A percentile compares a stretch with the other conserved stretches of the same genome.
phyloP scores from a whole-genome alignment of 1,140 invertebrate species.

The Diprion similis region DNA sequence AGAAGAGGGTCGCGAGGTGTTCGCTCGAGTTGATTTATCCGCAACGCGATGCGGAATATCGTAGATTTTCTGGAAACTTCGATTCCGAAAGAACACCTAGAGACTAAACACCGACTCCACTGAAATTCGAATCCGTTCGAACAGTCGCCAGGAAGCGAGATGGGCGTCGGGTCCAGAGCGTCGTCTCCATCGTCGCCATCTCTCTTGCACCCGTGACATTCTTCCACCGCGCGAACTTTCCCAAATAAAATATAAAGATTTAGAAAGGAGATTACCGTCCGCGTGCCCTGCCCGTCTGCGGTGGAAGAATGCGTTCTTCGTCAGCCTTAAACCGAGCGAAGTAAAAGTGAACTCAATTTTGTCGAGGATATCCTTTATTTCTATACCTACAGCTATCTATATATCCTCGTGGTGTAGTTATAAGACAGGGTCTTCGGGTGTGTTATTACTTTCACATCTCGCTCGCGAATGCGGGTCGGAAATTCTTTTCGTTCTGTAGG shows the following conservation, averaged over 20 bases:
- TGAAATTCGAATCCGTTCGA: neutral
- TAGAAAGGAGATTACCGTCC: slow-evolving; percentile 45
- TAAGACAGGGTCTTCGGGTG: too few species aligned
- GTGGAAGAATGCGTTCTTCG: slow-evolving; percentile 20
- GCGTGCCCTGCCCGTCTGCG: neutral
- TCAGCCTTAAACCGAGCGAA: slow-evolving; percentile 33
- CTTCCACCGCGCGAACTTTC: slow-evolving; percentile 39
- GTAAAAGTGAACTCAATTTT: slow-evolving; percentile 55
- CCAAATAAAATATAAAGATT: slow-evolving; percentile 48
- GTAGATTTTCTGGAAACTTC: too few species aligned
- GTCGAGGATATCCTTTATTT: slow-evolving; percentile 16
- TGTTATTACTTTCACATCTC: neutral
- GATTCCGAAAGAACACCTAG: too few species aligned
- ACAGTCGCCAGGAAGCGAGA: neutral
- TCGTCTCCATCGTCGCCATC: neutral
- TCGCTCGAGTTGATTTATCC: too few species aligned
- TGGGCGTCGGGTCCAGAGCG: neutral
- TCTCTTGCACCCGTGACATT: neutral
- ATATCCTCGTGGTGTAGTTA: too few species aligned
- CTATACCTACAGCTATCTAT: too few species aligned
- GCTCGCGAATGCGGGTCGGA: neutral
- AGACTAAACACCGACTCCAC: too few species aligned
- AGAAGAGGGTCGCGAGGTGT: too few species aligned
- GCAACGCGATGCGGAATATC: too few species aligned
- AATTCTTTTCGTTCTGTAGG: neutral